phyloP scores from a whole-genome alignment of 2,797 vertebrate genomes.

The Varecia variegata region DNA sequence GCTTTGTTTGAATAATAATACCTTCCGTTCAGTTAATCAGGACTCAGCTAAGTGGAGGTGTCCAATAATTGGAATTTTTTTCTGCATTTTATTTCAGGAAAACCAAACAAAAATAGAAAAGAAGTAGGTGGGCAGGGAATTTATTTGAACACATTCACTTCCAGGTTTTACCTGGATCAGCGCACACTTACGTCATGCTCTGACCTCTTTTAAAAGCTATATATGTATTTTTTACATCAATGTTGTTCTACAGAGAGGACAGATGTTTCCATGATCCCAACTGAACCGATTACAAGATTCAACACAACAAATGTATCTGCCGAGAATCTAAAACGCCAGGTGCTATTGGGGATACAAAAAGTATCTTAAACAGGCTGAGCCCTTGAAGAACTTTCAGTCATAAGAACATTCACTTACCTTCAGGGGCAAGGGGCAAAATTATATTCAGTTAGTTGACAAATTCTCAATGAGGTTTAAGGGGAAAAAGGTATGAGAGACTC shows the following conservation, averaged over 20 bases:
- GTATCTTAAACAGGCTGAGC: neutral
- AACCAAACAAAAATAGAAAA: neutral
- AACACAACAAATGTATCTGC: neutral
- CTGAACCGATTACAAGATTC: neutral
- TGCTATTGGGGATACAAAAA: neutral
- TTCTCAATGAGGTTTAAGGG: neutral
- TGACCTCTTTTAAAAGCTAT: neutral
- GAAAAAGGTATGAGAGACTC: neutral
- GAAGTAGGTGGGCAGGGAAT: neutral
- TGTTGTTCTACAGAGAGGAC: neutral
- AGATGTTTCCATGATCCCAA: neutral
- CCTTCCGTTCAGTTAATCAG: neutral
- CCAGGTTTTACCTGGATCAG: neutral
- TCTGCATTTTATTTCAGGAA: slow-evolving; percentile 11
- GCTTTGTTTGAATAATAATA: neutral
- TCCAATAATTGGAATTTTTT: slow-evolving; percentile 1
- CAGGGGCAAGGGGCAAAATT: neutral
- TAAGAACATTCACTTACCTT: neutral
- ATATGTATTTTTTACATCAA: neutral
- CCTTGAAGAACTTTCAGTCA: neutral
- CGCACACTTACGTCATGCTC: neutral
- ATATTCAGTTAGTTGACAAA: neutral
- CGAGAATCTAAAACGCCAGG: neutral
- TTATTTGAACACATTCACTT: slow-evolving; percentile 3
- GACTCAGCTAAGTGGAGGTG: neutral